phyloP scores from a whole-genome alignment of 2,888 invertebrate species.

The Syrista parreyssii region DNA sequence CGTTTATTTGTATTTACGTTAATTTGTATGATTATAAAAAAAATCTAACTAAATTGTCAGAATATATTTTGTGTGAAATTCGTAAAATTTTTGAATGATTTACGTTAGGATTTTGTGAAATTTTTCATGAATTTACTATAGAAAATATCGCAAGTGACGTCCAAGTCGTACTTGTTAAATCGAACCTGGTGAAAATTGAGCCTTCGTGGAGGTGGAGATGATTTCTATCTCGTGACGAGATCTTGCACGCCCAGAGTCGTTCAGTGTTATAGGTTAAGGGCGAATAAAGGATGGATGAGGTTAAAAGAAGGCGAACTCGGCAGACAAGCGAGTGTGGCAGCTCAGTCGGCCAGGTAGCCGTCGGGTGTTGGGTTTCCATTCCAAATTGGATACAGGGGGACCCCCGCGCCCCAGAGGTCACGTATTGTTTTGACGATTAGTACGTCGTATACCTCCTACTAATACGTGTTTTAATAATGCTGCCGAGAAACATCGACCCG shows the following conservation, averaged over 20 bases:
- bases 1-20: too few relatives aligned
- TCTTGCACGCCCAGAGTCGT: background rate
- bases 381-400: constrained; percentile 35
- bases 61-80: background rate
- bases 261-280: background rate
- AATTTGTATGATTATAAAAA: too few relatives aligned
- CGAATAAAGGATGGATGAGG: background rate
- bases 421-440: constrained; percentile 46
- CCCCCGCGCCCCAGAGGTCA: constrained; percentile 27
- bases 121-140: background rate
- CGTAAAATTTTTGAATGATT: background rate
- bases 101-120: background rate
- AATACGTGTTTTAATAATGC: constrained; percentile 44
- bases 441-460: constrained; percentile 37
- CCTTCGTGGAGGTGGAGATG: background rate
- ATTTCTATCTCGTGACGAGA: constrained; percentile 5
- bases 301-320: constrained; percentile 7
- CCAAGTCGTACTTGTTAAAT: background rate
- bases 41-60: background rate
- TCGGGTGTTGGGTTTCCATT: constrained; percentile 26
- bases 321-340: constrained; percentile 2
- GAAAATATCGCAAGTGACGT: background rate
- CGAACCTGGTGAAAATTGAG: background rate
- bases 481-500: constrained; percentile 32
- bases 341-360: constrained; percentile 21